A percentile compares a stretch with the other conserved stretches of the same genome.
Conservation (phyloP, 2,113 vertebrate genomes). For the Hyperopisus bebe region DNA sequence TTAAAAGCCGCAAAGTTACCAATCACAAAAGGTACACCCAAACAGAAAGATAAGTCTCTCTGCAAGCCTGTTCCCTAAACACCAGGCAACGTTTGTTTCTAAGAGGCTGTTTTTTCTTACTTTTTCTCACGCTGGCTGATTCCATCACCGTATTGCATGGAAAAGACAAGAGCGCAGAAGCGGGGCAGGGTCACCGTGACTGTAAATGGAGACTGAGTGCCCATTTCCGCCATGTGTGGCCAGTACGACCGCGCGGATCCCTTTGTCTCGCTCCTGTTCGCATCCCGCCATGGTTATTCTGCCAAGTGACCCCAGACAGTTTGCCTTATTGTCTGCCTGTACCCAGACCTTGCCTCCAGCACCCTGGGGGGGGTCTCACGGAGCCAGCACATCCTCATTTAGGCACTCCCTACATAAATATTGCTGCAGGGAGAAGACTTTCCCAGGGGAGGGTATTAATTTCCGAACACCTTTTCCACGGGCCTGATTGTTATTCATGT, state of each 20-base stretch:
- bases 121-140: not conserved
- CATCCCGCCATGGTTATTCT: slow-evolving; percentile 28
- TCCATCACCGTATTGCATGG: not conserved
- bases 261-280: slow-evolving; percentile 15
- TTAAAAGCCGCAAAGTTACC: not conserved
- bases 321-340: not conserved
- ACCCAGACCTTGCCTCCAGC: slow-evolving; percentile 19
- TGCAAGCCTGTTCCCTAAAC: not conserved
- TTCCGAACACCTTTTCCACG: not conserved
- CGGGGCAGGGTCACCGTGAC: not conserved
- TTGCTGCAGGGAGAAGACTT: slow-evolving; percentile 27
- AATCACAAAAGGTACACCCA: not conserved
- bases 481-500: slow-evolving; percentile 39
- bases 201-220: slow-evolving; percentile 29
- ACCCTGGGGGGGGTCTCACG: slow-evolving; percentile 9
- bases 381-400: slow-evolving; percentile 26
- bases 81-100: not conserved
- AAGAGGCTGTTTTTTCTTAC: not conserved
- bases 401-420: slow-evolving; percentile 29
- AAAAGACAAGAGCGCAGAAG: not conserved
- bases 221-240: not conserved
- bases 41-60: not conserved
- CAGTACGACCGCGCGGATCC: not conserved
- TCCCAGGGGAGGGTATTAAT: slow-evolving; percentile 14
- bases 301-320: slow-evolving; percentile 21